These are phyloP conservation scores for Neodiprion pinetum DNA, from an alignment of 1,140 invertebrate species.

Conservation along the genomic window DNA sequence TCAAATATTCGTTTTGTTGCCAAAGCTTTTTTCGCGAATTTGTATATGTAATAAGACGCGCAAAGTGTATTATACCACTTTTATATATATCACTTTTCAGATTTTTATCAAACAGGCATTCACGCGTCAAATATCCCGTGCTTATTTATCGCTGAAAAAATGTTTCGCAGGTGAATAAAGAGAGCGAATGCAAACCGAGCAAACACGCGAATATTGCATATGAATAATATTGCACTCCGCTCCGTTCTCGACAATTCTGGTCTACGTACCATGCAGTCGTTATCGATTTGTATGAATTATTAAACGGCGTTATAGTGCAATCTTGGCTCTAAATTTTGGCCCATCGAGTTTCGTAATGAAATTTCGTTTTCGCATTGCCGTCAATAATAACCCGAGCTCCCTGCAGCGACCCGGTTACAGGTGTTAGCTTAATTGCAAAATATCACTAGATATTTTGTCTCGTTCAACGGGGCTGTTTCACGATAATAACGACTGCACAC, in stretches of 20 bases:
- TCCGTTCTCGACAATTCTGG: too few species aligned
- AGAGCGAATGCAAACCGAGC: too few species aligned
- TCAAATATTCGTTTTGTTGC: not conserved
- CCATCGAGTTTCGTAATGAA: not conserved
- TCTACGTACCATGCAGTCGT: not conserved
- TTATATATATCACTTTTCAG: too few species aligned
- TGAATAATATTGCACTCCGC: too few species aligned
- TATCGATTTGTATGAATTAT: not conserved
- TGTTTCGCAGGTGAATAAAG: too few species aligned
- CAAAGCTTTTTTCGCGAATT: not conserved
- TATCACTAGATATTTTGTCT: constrained; percentile 12
- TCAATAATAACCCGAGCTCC: not conserved
- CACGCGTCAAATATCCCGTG: too few species aligned
- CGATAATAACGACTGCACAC: not conserved
- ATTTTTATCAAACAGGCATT: too few species aligned
- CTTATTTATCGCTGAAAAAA: too few species aligned
- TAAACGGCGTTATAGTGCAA: not conserved
- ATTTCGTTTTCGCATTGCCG: not conserved
- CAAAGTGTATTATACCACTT: too few species aligned
- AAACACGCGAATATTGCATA: too few species aligned
- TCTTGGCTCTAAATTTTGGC: not conserved
- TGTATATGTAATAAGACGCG: not conserved
- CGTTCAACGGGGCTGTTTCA: not conserved
- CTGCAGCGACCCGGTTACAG: constrained; percentile 36
- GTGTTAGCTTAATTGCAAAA: constrained; percentile 42